A percentile compares a stretch with the other conserved stretches of the same genome.
phyloP scores from a whole-genome alignment of 2,888 invertebrate genomes.

The Patella caerulea region DNA sequence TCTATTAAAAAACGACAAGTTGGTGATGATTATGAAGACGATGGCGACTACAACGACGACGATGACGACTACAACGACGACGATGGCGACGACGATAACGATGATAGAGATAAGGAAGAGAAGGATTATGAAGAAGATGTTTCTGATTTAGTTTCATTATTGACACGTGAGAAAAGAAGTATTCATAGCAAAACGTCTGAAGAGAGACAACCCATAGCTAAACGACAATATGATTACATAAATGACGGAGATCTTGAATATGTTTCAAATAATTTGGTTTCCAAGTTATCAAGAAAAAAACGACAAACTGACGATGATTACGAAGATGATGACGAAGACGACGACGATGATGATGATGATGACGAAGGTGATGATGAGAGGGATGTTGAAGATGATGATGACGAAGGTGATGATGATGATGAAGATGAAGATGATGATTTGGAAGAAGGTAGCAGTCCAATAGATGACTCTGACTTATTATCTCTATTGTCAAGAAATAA shows the following conservation, averaged over 20 bases:
- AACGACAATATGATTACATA: too few species aligned
- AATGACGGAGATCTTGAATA: not conserved
- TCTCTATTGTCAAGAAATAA: not conserved
- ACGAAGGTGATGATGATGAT: not conserved
- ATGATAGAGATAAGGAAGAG: not conserved
- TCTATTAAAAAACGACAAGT: constrained; percentile 2
- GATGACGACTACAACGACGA: constrained; percentile 13
- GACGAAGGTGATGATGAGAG: not conserved
- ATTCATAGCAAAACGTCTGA: not conserved
- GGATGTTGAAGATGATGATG: not conserved
- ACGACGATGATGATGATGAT: not conserved
- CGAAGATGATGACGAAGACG: not conserved
- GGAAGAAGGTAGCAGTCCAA: not conserved
- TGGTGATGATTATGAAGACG: constrained; percentile 14
- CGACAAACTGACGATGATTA: not conserved
- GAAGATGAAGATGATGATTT: not conserved
- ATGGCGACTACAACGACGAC: constrained; percentile 10
- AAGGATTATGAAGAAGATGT: not conserved
- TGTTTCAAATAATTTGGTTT: not conserved
- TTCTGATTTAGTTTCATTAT: not conserved
- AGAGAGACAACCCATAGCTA: too few species aligned
- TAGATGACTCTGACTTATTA: not conserved
- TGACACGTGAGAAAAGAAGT: not conserved
- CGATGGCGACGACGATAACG: not conserved
- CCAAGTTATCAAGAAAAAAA: not conserved